A percentile compares a stretch with the other conserved stretches of the same genome.
Conservation (phyloP, 2,888 invertebrate genomes). For the Epinotia demarniana region DNA sequence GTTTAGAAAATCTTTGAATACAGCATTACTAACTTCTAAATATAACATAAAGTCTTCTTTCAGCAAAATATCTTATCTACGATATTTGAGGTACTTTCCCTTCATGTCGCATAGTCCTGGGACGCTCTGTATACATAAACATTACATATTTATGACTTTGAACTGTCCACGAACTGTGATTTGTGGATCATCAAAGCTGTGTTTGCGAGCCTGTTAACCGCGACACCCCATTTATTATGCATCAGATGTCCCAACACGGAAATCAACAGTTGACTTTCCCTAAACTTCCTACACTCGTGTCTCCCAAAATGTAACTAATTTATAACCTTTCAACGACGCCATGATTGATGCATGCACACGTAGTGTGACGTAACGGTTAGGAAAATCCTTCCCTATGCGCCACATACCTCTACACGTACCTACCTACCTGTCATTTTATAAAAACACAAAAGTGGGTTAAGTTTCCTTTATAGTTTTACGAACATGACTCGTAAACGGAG, state of each 20-base stretch:
- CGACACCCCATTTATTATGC: slow-evolving; percentile 14
- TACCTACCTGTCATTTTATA: too few species aligned
- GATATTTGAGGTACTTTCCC: too few species aligned
- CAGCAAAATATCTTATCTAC: too few species aligned
- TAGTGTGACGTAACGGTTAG: background rate
- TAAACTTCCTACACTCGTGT: slow-evolving; percentile 20
- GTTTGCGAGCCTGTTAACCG: background rate
- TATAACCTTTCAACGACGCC: slow-evolving; percentile 14
- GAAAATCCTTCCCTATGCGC: too few species aligned
- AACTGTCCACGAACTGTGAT: background rate
- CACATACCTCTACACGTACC: too few species aligned
- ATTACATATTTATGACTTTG: background rate
- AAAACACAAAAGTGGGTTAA: too few species aligned
- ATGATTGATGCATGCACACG: slow-evolving; percentile 6
- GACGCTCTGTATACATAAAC: background rate
- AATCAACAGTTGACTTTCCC: slow-evolving; percentile 22
- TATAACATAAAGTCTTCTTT: too few species aligned
- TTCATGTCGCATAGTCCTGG: too few species aligned
- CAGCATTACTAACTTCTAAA: too few species aligned
- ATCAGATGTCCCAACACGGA: slow-evolving; percentile 19
- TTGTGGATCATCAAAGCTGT: slow-evolving; percentile 12
- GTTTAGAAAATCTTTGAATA: too few species aligned
- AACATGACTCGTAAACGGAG: too few species aligned
- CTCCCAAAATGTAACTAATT: slow-evolving; percentile 19
- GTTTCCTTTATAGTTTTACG: too few species aligned